These are phyloP conservation scores for Mastomys coucha DNA, from an alignment of 2,113 vertebrate species.

Conservation along the genomic window DNA sequence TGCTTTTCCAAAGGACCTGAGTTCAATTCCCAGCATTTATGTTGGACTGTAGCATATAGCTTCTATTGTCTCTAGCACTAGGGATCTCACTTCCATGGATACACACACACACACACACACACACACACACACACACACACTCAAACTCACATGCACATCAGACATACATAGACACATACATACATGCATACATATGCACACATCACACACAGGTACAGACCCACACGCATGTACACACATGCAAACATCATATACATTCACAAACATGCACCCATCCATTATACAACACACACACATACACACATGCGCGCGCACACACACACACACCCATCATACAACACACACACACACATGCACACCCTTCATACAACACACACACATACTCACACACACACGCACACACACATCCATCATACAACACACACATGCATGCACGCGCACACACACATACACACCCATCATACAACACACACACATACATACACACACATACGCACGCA, in stretches of 20 bases:
- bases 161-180: not conserved
- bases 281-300: not conserved
- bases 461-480: not conserved
- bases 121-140: not conserved
- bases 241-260: not conserved
- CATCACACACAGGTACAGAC: not conserved
- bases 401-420: not conserved
- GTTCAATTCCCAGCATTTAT: too few relatives aligned
- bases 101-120: not conserved
- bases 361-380: not conserved
- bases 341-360: not conserved
- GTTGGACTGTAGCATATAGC: accelerated
- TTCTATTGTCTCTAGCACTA: too few relatives aligned
- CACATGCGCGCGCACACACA: not conserved
- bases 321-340: not conserved
- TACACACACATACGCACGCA: too few relatives aligned
- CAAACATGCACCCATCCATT: not conserved
- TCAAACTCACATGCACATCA: not conserved
- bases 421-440: not conserved
- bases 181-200: not conserved
- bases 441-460: not conserved
- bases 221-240: not conserved
- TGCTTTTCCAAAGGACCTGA: not conserved
- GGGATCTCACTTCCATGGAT: not conserved
- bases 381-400: too few relatives aligned